A percentile compares a stretch with the other conserved stretches of the same genome.
phyloP scores from a whole-genome alignment of 2,888 invertebrate genomes.

The Penaeus monodon region DNA sequence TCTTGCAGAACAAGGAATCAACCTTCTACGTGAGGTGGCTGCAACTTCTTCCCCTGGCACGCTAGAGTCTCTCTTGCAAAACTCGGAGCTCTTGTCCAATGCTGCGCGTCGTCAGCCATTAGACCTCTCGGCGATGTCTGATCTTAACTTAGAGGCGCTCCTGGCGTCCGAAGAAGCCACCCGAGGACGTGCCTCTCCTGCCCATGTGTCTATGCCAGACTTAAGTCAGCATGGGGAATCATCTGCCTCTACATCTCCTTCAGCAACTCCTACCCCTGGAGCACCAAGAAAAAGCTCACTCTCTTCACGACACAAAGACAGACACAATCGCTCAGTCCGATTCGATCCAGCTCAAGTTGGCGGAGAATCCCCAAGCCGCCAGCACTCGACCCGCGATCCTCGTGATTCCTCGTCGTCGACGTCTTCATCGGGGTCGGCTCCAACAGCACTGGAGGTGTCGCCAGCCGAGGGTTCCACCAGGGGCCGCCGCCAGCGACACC shows the following conservation, averaged over 20 bases:
- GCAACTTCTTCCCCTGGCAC: constrained; percentile 54
- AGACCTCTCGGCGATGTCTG: constrained; percentile 65
- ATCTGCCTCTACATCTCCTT: constrained; percentile 66
- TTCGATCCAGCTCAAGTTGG: constrained; percentile 66
- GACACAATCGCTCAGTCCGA: constrained; percentile 64
- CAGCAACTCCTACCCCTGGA: constrained; percentile 42
- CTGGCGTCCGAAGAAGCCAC: constrained; percentile 49
- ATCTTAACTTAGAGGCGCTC: constrained; percentile 65
- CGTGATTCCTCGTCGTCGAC: constrained; percentile 57
- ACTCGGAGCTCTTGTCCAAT: constrained; percentile 45
- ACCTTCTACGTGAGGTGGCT: constrained; percentile 67
- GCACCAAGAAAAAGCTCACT: constrained; percentile 63
- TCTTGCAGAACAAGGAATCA: constrained; percentile 71
- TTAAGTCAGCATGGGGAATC: constrained; percentile 66
- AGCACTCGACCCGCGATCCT: constrained; percentile 29
- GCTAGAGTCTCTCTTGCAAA: constrained; percentile 59
- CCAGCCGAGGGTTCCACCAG: constrained; percentile 72
- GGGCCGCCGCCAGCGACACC: constrained; percentile 24
- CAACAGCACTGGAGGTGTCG: constrained; percentile 57
- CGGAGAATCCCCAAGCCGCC: constrained; percentile 27
- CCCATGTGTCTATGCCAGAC: constrained; percentile 63
- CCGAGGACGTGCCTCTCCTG: constrained; percentile 52
- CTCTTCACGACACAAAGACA: constrained; percentile 53
- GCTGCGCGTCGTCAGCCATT: constrained; percentile 56
- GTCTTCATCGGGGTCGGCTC: constrained; percentile 63